Base-by-base conservation (phyloP, 1,140 invertebrate species). In the Dryas iulia region DNA sequence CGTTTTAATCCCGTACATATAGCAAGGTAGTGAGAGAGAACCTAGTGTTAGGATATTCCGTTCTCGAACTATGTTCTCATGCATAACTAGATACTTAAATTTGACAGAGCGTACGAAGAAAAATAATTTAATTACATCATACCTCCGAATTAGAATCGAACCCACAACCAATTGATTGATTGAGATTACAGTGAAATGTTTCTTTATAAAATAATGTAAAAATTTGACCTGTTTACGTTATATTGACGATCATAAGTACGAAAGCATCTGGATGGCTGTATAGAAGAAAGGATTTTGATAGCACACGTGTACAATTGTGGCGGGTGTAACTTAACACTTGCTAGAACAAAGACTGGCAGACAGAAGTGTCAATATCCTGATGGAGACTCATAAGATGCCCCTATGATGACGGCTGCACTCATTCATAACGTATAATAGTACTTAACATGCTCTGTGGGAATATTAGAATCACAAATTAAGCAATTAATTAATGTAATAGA, bases 311-410 rank as follows among this genome's bases (percentile, higher is more conserved):
- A 79, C 71, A 31, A 69, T 71, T 84, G 75, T 78, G 73, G 47
- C 47, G 74, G 67, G 72, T 82, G 87, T 87, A 91, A 89, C 81
- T 78, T 73, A 82, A 91, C 83, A 89, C 87, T 80, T 84, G 78
- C 62, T 81, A 78, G 80, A 82, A 89, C 88, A 88, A 90, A 81
- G 82, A 71, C 77, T 80, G 81, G 81, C 82, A 83, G 79, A 75
- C 78, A 79, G 78, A 81, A 91, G 89, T 91, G 89, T 91, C 85
- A 89, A 90, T 88, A 89, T 90, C 88, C 83, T 66, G 73, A 79
- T 81, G 80, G 70, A 78, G 78, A 77, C 66, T 77, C 69, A 90
- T 78, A 90, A 89, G 86, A 87, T 78, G 87, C 89, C 89, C 89
- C 79, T 88, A 91, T 91, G 79, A 72, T 74, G 69, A 67, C 74